Conservation (phyloP, 1,140 invertebrate species). For the Caenorhabditis inopinata region DNA sequence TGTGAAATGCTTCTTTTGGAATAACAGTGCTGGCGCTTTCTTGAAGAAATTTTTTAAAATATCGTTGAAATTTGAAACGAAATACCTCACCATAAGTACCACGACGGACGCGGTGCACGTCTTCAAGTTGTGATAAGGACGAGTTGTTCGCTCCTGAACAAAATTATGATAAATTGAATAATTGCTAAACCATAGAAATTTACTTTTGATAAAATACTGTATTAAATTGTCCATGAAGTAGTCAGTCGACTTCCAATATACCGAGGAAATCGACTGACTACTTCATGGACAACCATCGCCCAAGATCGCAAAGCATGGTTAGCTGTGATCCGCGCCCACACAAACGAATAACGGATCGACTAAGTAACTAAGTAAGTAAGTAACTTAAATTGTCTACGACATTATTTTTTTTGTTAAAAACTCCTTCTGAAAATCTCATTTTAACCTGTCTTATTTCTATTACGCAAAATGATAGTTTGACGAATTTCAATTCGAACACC, state of each 20-base stretch:
- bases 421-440: background rate
- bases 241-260: too few species aligned
- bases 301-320: too few species aligned
- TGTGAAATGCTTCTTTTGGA: too few species aligned
- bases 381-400: too few species aligned
- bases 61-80: background rate
- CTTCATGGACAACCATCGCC: too few species aligned
- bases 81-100: constrained; percentile 20
- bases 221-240: too few species aligned
- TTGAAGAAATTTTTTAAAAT: background rate
- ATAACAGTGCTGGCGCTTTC: too few species aligned
- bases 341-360: too few species aligned
- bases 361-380: too few species aligned
- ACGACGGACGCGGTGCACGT: background rate
- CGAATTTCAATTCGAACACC: constrained; percentile 28
- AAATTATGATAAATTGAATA: background rate
- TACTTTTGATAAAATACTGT: background rate
- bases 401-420: background rate
- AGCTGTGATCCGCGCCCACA: too few species aligned
- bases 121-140: background rate
- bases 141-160: constrained; percentile 12
- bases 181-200: background rate
- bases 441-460: constrained; percentile 34
- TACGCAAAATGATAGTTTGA: constrained; percentile 31
- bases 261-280: too few species aligned